phyloP scores from a whole-genome alignment of 1,140 invertebrate genomes.

The Eriocheir sinensis region DNA sequence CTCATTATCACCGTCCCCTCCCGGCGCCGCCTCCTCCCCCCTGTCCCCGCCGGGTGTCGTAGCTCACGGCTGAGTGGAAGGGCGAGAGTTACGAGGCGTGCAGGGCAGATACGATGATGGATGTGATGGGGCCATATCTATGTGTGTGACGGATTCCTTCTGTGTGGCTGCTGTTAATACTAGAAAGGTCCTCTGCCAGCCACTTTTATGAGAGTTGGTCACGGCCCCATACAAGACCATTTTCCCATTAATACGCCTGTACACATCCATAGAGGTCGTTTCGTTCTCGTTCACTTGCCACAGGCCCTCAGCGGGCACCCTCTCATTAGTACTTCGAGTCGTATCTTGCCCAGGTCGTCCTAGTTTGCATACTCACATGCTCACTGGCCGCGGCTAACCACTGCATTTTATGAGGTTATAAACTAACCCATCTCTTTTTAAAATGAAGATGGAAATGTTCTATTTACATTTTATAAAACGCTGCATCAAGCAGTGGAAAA shows the following conservation, averaged over 20 bases:
- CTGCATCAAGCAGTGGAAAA: too few relatives aligned
- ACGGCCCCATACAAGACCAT: too few relatives aligned
- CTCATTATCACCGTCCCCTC: background rate
- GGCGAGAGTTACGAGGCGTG: background rate
- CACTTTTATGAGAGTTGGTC: too few relatives aligned
- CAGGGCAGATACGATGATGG: background rate
- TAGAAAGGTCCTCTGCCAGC: too few relatives aligned
- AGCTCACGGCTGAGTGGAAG: background rate
- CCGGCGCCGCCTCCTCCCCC: background rate
- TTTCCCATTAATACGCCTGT: too few relatives aligned
- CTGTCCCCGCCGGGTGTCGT: background rate
- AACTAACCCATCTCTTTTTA: background rate
- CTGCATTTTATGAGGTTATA: background rate
- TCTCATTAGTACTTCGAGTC: background rate
- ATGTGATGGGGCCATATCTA: too few relatives aligned
- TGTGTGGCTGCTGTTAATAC: too few relatives aligned
- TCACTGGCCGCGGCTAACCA: background rate
- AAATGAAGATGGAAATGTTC: too few relatives aligned
- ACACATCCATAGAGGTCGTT: background rate
- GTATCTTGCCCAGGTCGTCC: background rate
- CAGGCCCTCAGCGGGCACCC: background rate
- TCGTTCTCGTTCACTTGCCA: background rate
- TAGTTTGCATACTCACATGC: conserved; percentile 13
- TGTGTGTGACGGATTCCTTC: too few relatives aligned
- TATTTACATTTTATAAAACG: too few relatives aligned